Base-by-base conservation (phyloP, 2,888 invertebrate genomes). In the Leucophenga maculata region DNA sequence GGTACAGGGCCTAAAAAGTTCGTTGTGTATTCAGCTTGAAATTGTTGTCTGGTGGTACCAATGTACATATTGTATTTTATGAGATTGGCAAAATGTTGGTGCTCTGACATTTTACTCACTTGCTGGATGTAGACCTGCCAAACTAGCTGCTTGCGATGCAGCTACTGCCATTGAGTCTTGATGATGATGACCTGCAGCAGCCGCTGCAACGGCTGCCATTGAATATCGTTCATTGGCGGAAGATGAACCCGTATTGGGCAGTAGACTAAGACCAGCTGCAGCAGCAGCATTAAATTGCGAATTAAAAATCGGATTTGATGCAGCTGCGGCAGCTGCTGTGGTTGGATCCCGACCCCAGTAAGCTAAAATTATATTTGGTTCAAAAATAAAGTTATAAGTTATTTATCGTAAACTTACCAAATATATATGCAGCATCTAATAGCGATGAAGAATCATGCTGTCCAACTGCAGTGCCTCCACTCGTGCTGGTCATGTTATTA, bases 101-200 rank as follows among this genome's bases (percentile, higher is more conserved):
- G 32, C n/a, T 22, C 62, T 14, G 44, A 62, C 18, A 62, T 62
- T 82, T 77, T 81, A 87, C 88, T 88, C 86, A 93, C 93, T 93
- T 84, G 93, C 93, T 71, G 94, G 93, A 84, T 92, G 92, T 84
- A 94, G 90, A 76, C 95, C 94, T 76, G 89, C 89, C 82, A 95
- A 90, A 84, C 94, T 94, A 68, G 95, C 95, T 50, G 95, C 95
- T 89, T 95, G 95, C 86, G 94, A 94, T 77, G 95, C 95, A 66
- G 95, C 95, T 79, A 94, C 95, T 77, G 94, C 94, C 85, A 95
- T 92, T 69, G 95, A 94, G 79, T 92, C 92, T 77, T 92, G 92
- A 90, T 91, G 87, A 89, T 91, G 86, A 89, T 91, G 89, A 22
- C 87, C 87, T n/a, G 87, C 88, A 39, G 88, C 88, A 57, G 88